Percentiles rank a stretch among this genome's conserved stretches.
phyloP scores from a whole-genome alignment of 1,140 invertebrate genomes.

The Drosophila nasuta region DNA sequence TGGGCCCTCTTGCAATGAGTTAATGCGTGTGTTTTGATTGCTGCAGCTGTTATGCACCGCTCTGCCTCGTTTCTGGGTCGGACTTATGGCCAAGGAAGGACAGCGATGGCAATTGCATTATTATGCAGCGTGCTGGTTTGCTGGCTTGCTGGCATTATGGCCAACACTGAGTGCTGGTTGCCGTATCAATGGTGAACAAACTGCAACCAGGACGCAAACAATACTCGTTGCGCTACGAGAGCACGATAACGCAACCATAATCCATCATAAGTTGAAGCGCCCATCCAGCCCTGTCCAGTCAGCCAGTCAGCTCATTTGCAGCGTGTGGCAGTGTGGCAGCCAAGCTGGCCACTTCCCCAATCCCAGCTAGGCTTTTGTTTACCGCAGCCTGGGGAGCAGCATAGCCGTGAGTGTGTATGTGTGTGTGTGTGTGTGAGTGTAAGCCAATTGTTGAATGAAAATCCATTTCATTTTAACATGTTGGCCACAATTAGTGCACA shows the following conservation, averaged over 20 bases:
- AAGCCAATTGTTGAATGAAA: conserved; percentile 80
- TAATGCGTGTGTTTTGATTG: conserved; percentile 54
- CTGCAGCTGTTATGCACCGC: conserved; percentile 30
- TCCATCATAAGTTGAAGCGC: conserved; percentile 76
- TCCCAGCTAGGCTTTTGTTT: conserved; percentile 36
- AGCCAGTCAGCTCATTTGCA: conserved; percentile 47
- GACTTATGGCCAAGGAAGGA: background rate
- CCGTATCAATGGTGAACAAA: conserved; percentile 27
- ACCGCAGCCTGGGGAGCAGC: conserved; percentile 3
- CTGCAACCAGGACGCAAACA: conserved; percentile 42
- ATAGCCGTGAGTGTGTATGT: background rate
- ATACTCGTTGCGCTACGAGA: conserved; percentile 29
- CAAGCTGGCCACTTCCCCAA: conserved; percentile 11
- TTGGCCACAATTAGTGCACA: conserved; percentile 83
- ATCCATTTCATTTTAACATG: conserved; percentile 84
- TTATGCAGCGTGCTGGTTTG: conserved; percentile 51
- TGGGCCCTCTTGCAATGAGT: conserved; percentile 38
- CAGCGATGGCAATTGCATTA: conserved; percentile 66
- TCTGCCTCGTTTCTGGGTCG: background rate
- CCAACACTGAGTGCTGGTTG: conserved; percentile 32
- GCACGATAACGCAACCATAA: conserved; percentile 58
- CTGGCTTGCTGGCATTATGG: conserved; percentile 47
- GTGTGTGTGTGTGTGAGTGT: conserved; percentile 18
- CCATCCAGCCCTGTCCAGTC: background rate
- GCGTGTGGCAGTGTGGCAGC: conserved; percentile 38